Evolutionary conservation across 2,888 invertebrate species (phyloP).

Genomic region (Pachydiplax longipennis): DNA sequence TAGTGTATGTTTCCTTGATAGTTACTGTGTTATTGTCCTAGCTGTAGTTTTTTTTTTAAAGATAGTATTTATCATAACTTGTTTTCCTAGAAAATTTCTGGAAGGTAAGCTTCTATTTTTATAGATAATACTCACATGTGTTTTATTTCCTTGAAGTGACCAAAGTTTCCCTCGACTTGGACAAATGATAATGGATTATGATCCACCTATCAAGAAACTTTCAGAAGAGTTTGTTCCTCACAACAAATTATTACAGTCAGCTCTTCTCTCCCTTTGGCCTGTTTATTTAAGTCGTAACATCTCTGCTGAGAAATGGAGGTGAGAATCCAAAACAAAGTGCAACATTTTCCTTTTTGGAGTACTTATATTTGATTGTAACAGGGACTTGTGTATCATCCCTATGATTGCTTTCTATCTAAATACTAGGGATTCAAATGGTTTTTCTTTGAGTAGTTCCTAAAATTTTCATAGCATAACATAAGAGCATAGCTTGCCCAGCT

Average conservation of each 20-base stretch:
- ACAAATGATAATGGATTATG: constrained; percentile 97
- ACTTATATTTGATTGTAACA: too few species aligned
- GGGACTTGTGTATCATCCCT: too few species aligned
- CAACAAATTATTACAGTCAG: constrained; percentile 83
- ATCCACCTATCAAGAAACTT: constrained; percentile 91
- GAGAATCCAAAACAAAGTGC: background rate
- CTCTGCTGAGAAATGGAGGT: constrained; percentile 91
- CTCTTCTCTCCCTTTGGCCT: constrained; percentile 85
- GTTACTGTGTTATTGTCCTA: too few species aligned
- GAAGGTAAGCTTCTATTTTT: background rate
- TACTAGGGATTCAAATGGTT: too few species aligned
- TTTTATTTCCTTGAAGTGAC: constrained; percentile 64
- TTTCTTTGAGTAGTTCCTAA: too few species aligned
- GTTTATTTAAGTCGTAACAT: constrained; percentile 90
- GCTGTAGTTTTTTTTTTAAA: background rate
- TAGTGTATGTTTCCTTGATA: too few species aligned
- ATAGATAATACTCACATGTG: background rate
- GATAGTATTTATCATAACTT: background rate
- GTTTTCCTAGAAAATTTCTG: background rate
- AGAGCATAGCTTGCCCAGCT: too few species aligned
- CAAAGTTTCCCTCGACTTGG: constrained; percentile 94
- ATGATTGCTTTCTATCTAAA: too few species aligned
- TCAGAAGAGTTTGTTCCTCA: constrained; percentile 97
- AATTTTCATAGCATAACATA: too few species aligned
- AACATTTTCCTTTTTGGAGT: background rate